Conservation (phyloP, 2,888 invertebrate species). For the Ctenicera cuprea region DNA sequence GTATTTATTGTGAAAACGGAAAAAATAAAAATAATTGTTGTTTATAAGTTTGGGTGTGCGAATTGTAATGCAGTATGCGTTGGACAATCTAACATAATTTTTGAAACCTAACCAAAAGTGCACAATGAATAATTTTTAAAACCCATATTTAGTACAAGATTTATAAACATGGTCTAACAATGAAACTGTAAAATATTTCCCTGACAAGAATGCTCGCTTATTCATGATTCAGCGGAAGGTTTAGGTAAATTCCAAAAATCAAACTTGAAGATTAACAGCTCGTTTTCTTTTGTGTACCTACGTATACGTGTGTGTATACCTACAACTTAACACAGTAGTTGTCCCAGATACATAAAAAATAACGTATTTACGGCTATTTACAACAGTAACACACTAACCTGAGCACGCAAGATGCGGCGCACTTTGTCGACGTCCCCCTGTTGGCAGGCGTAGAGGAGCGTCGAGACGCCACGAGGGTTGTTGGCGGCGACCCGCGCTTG, state of each 20-base stretch:
- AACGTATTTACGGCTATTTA: slow-evolving; percentile 17
- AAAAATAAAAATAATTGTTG: too few relatives aligned
- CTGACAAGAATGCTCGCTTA: too few relatives aligned
- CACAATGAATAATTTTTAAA: too few relatives aligned
- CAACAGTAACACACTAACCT: slow-evolving; percentile 76
- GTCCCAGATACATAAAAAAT: slow-evolving; percentile 39
- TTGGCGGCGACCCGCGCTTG: slow-evolving; percentile 48
- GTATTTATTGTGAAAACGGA: too few relatives aligned
- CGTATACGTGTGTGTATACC: slow-evolving; percentile 1
- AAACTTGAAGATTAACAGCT: not conserved
- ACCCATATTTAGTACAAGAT: too few relatives aligned
- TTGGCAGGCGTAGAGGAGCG: slow-evolving; percentile 94
- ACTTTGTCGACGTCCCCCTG: slow-evolving; percentile 88
- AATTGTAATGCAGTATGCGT: too few relatives aligned
- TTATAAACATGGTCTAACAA: too few relatives aligned
- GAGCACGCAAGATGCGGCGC: slow-evolving; percentile 83
- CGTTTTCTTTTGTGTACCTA: not conserved
- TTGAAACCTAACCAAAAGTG: too few relatives aligned
- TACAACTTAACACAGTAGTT: not conserved
- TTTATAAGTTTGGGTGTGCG: too few relatives aligned
- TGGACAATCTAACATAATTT: too few relatives aligned
- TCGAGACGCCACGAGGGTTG: slow-evolving; percentile 78
- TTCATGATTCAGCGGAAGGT: not conserved
- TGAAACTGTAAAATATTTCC: too few relatives aligned
- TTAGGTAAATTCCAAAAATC: too few relatives aligned